phyloP scores from a whole-genome alignment of 1,140 invertebrate genomes.

The Apis laboriosa region DNA sequence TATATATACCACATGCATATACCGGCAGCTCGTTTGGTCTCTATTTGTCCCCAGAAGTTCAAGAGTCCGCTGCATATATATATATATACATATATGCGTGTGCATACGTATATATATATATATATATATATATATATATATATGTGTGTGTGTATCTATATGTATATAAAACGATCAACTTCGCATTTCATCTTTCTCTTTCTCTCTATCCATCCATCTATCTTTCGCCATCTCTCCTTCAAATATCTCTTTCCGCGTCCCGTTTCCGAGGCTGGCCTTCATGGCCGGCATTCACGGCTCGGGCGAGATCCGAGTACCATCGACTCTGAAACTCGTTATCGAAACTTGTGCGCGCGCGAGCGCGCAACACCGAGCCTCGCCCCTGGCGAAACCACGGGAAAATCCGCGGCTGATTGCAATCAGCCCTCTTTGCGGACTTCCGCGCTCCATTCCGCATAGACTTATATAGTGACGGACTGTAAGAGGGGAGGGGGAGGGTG shows the following conservation, averaged over 20 bases:
- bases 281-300: slow-evolving; percentile 44
- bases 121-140: background rate
- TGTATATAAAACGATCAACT: slow-evolving; percentile 24
- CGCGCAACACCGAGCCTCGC: slow-evolving; percentile 2
- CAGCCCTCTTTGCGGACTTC: slow-evolving; percentile 70
- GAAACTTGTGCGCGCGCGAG: slow-evolving; percentile 54
- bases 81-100: no score
- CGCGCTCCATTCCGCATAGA: slow-evolving; percentile 59
- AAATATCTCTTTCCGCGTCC: slow-evolving; percentile 35
- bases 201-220: slow-evolving; percentile 9
- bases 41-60: slow-evolving; percentile 65
- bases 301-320: slow-evolving; percentile 55
- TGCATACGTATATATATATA: background rate
- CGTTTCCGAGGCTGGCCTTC: slow-evolving; percentile 37
- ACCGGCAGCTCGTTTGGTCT: slow-evolving; percentile 60
- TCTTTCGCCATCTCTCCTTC: slow-evolving; percentile 11
- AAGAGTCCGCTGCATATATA: slow-evolving; percentile 41
- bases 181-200: background rate
- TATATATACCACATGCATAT: background rate
- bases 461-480: background rate
- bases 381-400: slow-evolving; percentile 52
- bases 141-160: background rate
- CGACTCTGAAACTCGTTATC: slow-evolving; percentile 65
- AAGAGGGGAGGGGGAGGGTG: no score
- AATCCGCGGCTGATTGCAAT: slow-evolving; percentile 75